phyloP scores from a whole-genome alignment of 37 sponge, comb jelly and placozoan genomes.

The Hormiphora californensis region DNA sequence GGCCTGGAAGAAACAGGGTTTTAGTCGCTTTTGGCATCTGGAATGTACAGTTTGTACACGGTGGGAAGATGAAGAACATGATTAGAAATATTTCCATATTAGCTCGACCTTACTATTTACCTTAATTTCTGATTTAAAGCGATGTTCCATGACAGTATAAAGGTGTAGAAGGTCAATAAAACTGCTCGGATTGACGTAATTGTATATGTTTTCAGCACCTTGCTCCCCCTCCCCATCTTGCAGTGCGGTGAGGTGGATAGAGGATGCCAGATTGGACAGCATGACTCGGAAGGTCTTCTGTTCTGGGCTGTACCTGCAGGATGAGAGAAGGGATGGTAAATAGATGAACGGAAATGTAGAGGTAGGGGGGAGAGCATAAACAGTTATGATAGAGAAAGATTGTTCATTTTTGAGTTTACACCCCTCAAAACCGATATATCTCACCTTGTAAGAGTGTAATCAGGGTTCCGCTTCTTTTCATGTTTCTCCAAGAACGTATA shows the following conservation, averaged over 20 bases:
- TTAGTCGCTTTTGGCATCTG: too few relatives aligned
- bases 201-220: not conserved
- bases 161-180: slow-evolving; percentile 29
- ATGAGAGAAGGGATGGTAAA: too few relatives aligned
- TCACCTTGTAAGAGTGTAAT: too few relatives aligned
- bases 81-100: not conserved
- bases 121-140: not conserved
- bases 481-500: slow-evolving; percentile 2
- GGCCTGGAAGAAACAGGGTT: not conserved
- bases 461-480: not conserved
- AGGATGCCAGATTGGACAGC: slow-evolving; percentile 2
- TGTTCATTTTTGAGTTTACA: too few relatives aligned
- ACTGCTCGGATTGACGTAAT: slow-evolving; percentile 34
- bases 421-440: too few relatives aligned
- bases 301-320: too few relatives aligned
- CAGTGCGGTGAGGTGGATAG: slow-evolving; percentile 7
- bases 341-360: too few relatives aligned
- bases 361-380: too few relatives aligned
- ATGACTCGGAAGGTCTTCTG: too few relatives aligned
- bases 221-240: not conserved
- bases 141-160: slow-evolving; percentile 40
- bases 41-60: too few relatives aligned
- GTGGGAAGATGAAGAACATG: too few relatives aligned
- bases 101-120: not conserved
- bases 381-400: too few relatives aligned